phyloP scores from a whole-genome alignment of 2,888 invertebrate species.

The Argyresthia goedartella region DNA sequence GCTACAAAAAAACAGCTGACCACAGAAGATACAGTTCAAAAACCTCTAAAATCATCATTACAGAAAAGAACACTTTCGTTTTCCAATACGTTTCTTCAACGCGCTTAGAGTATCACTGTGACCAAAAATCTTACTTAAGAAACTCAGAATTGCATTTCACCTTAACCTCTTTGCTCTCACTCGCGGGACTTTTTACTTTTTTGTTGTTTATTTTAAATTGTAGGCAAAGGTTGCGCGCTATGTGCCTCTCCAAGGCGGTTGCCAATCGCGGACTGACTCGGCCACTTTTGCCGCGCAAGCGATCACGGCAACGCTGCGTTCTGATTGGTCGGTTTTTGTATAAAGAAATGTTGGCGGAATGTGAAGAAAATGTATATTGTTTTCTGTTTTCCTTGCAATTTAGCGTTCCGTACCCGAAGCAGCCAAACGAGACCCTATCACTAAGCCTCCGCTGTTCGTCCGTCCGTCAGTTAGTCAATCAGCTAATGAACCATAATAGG shows the following conservation, averaged over 20 bases:
- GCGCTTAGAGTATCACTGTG: not conserved
- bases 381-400: not conserved
- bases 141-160: not conserved
- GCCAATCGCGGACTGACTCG: not conserved
- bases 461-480: too few species aligned
- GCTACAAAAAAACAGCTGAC: not conserved
- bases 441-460: too few species aligned
- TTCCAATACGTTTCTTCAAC: not conserved
- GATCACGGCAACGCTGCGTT: not conserved
- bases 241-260: not conserved
- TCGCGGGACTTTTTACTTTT: not conserved
- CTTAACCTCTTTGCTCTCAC: not conserved
- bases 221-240: not conserved
- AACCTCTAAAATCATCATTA: not conserved
- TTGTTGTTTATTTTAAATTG: not conserved
- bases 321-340: not conserved
- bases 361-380: not conserved
- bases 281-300: not conserved
- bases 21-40: not conserved
- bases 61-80: constrained; percentile 2
- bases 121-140: not conserved
- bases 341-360: not conserved
- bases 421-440: too few species aligned
- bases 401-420: not conserved
- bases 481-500: too few species aligned